phyloP scores from a whole-genome alignment of 2,888 invertebrate species.

The Exocentrus adspersus region DNA sequence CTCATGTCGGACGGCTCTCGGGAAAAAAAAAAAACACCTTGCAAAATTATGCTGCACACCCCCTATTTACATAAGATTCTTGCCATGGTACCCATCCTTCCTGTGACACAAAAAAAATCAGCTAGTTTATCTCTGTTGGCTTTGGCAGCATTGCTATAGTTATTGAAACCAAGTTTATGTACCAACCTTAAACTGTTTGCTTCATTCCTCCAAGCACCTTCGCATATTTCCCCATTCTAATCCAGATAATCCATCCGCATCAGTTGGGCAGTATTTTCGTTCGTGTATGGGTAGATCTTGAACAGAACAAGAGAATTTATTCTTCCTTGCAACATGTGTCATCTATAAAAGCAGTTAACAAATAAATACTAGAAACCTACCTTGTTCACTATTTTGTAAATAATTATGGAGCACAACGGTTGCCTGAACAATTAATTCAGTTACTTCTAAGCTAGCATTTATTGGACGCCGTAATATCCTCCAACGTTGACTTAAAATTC shows the following conservation, averaged over 20 bases:
- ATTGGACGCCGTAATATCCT: conserved; percentile 11
- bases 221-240: neutral
- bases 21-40: neutral
- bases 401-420: conserved; percentile 27
- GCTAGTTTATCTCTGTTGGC: neutral
- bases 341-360: too few species aligned
- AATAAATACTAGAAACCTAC: too few species aligned
- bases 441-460: neutral
- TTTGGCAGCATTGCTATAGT: neutral
- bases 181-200: conserved; percentile 1
- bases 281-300: conserved; percentile 10
- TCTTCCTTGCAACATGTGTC: too few species aligned
- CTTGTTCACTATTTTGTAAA: conserved; percentile 19
- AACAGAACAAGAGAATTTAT: too few species aligned
- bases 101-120: conserved; percentile 14
- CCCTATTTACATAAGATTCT: conserved; percentile 2
- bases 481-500: neutral
- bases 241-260: conserved; percentile 7
- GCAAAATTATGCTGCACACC: neutral
- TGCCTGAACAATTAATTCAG: conserved; percentile 23
- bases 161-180: conserved; percentile 14
- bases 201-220: conserved; percentile 10
- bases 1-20: too few species aligned
- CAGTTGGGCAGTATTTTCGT: conserved; percentile 26
- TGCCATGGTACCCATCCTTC: conserved; percentile 22